Evolutionary conservation across 2,797 vertebrate species (phyloP).

Genomic region (Gambelia wislizenii): DNA sequence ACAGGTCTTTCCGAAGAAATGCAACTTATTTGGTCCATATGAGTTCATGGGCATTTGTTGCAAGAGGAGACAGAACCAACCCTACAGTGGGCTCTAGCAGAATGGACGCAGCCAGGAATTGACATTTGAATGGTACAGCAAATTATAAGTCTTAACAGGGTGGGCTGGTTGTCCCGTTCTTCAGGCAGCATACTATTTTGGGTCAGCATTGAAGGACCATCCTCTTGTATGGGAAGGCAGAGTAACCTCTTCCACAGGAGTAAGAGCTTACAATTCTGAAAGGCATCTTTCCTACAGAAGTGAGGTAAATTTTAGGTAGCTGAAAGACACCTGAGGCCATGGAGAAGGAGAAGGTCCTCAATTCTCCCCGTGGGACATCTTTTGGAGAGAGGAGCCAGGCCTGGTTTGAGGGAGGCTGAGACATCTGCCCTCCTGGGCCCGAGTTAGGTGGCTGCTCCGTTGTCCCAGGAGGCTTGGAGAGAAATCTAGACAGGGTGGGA

Average conservation of each 20-base stretch:
- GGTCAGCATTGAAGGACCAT: not conserved
- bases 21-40: not conserved
- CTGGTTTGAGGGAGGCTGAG: not conserved
- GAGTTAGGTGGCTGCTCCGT: not conserved
- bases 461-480: not conserved
- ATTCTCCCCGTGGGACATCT: not conserved
- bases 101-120: not conserved
- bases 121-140: not conserved
- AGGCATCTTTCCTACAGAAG: not conserved
- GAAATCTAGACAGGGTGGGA: not conserved
- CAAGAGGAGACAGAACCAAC: not conserved
- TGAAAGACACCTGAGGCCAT: not conserved
- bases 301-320: not conserved
- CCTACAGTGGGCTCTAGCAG: not conserved
- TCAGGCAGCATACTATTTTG: not conserved
- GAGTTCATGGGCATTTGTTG: not conserved
- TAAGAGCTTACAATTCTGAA: not conserved
- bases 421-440: not conserved
- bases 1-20: not conserved
- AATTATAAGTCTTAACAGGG: not conserved
- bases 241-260: not conserved
- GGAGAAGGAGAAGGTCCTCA: too few relatives aligned
- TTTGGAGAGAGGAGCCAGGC: not conserved
- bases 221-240: not conserved
- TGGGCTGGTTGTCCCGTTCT: not conserved